Conservation (phyloP, 2,113 vertebrate genomes). For the Rostratula benghalensis region DNA sequence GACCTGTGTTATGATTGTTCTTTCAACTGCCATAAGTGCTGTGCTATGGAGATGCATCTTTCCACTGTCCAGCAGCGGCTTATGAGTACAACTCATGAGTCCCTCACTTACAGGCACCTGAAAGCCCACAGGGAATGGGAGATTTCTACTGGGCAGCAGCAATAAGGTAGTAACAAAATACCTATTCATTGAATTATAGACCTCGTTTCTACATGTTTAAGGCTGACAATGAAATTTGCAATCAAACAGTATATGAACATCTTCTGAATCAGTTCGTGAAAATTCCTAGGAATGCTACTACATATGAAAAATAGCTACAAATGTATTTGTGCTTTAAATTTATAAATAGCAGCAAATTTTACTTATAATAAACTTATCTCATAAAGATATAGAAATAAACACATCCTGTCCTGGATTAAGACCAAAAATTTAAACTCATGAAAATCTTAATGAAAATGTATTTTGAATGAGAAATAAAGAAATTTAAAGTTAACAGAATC, state of each 20-base stretch:
- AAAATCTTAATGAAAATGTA: not conserved
- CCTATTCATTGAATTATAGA: not conserved
- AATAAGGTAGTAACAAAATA: not conserved
- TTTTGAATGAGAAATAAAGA: not conserved
- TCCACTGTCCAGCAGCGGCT: not conserved
- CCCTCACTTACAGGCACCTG: not conserved
- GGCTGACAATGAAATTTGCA: not conserved
- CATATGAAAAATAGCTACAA: not conserved
- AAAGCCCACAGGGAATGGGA: not conserved
- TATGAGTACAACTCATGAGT: not conserved
- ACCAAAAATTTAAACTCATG: not conserved
- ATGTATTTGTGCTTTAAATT: not conserved
- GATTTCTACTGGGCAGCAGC: not conserved
- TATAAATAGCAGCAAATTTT: not conserved
- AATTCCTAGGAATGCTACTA: not conserved
- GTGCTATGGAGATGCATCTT: not conserved
- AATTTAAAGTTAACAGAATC: not conserved
- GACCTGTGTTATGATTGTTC: not conserved
- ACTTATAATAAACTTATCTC: not conserved
- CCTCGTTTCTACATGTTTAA: not conserved
- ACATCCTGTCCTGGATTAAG: not conserved
- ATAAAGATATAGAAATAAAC: not conserved
- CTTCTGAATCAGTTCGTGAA: not conserved
- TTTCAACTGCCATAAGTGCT: rapidly evolving
- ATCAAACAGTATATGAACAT: not conserved